These are phyloP conservation scores for Athetis lepigone DNA, from an alignment of 2,888 invertebrate species.

Conservation along the genomic window DNA sequence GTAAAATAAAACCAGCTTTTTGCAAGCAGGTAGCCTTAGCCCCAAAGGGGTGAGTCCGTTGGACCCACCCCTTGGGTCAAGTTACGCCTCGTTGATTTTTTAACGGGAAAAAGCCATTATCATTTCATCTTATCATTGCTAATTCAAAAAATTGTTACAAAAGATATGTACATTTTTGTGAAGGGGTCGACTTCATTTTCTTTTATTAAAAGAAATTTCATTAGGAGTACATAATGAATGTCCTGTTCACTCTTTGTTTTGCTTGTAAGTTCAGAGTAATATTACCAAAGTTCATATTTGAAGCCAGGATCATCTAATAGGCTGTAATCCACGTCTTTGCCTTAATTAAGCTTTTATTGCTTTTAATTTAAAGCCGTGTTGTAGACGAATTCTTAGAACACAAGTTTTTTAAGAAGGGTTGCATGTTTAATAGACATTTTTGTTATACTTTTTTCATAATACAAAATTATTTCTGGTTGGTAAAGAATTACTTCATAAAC, in stretches of 20 bases:
- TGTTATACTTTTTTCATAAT: slow-evolving; percentile 5
- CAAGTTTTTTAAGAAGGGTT: slow-evolving; percentile 16
- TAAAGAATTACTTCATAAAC: slow-evolving; percentile 15
- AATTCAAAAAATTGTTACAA: slow-evolving; percentile 58
- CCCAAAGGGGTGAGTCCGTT: slow-evolving; percentile 45
- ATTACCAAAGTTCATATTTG: slow-evolving; percentile 29
- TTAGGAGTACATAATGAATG: slow-evolving; percentile 36
- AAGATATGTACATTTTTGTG: slow-evolving; percentile 43
- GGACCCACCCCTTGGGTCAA: slow-evolving; percentile 54
- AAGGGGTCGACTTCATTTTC: slow-evolving; percentile 34
- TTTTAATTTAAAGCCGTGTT: slow-evolving; percentile 20
- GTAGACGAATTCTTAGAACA: slow-evolving; percentile 14
- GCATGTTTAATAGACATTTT: slow-evolving; percentile 14
- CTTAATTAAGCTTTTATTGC: slow-evolving; percentile 17
- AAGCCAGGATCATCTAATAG: slow-evolving; percentile 1
- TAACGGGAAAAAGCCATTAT: slow-evolving; percentile 59
- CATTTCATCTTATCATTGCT: slow-evolving; percentile 60
- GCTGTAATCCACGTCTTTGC: slow-evolving; percentile 5
- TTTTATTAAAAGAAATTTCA: slow-evolving; percentile 32
- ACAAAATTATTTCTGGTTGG: not conserved
- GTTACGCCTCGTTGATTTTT: slow-evolving; percentile 62
- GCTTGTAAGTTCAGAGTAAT: slow-evolving; percentile 24
- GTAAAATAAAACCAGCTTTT: slow-evolving; percentile 49
- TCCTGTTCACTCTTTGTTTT: slow-evolving; percentile 29
- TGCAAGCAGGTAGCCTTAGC: slow-evolving; percentile 40